Evolutionary conservation across 2,113 vertebrate genomes (phyloP).

Genomic region (Astatotilapia flaviijosephi): DNA sequence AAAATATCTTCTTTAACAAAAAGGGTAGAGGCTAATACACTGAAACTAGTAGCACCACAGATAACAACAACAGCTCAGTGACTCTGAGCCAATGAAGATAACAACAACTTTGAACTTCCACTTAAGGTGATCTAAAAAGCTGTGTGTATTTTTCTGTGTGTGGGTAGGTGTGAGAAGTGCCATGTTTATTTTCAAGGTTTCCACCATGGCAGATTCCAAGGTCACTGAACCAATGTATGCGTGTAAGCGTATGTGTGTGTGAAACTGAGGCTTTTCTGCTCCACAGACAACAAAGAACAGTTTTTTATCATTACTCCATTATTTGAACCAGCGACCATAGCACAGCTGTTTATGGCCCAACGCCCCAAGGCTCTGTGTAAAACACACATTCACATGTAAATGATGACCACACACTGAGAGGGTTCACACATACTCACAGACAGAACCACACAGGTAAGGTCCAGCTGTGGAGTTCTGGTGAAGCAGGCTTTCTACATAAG

Average conservation of each 20-base stretch:
- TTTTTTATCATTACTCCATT: constrained; percentile 5
- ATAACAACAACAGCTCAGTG: constrained; percentile 25
- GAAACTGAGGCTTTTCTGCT: neutral
- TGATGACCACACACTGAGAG: neutral
- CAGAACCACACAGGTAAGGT: constrained; percentile 5
- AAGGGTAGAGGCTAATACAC: constrained; percentile 40
- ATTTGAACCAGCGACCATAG: constrained; percentile 7
- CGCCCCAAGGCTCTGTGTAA: neutral
- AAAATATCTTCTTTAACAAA: constrained; percentile 47
- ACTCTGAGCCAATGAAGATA: neutral
- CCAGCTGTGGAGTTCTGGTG: constrained; percentile 39
- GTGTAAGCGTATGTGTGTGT: neutral
- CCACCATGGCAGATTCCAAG: constrained; percentile 21
- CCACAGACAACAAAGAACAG: neutral
- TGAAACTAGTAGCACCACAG: constrained; percentile 56
- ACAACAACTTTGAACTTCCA: neutral
- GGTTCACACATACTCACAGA: neutral
- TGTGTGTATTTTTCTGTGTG: neutral
- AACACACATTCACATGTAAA: neutral
- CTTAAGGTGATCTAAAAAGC: neutral
- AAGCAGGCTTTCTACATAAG: neutral
- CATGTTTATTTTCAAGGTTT: constrained; percentile 6
- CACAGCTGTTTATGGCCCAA: constrained; percentile 28
- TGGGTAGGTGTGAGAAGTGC: neutral
- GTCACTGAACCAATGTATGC: neutral